phyloP scores from a whole-genome alignment of 2,797 vertebrate species.

The Lycodopsis pacificus region DNA sequence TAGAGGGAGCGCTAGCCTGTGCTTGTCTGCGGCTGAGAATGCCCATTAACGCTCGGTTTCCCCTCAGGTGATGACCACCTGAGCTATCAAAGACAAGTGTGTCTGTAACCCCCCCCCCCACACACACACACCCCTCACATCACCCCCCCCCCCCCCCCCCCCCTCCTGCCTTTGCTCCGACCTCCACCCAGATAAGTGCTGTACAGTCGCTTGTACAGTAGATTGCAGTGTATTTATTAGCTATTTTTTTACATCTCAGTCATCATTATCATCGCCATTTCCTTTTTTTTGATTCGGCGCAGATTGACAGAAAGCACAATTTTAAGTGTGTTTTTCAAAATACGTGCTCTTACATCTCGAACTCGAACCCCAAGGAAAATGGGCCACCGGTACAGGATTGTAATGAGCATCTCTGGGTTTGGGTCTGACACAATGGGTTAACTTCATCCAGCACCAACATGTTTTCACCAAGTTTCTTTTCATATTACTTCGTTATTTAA shows the following conservation, averaged over 20 bases:
- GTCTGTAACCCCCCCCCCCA: constrained; percentile 65
- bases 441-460: background rate
- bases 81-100: constrained; percentile 83
- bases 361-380: too few species aligned
- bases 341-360: too few species aligned
- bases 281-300: background rate
- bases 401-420: background rate
- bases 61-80: constrained; percentile 85
- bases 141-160: constrained; percentile 35
- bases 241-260: background rate
- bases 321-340: background rate
- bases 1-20: constrained; percentile 75
- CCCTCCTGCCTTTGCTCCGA: constrained; percentile 32
- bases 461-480: background rate
- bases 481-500: background rate
- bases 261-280: background rate
- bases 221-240: constrained; percentile 5
- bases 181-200: constrained; percentile 40
- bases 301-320: background rate
- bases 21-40: constrained; percentile 81
- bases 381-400: background rate
- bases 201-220: constrained; percentile 5
- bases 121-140: constrained; percentile 20
- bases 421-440: background rate
- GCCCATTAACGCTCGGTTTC: constrained; percentile 76